Conservation (phyloP, 2,113 vertebrate genomes). For the Illadopsis cleaveri region DNA sequence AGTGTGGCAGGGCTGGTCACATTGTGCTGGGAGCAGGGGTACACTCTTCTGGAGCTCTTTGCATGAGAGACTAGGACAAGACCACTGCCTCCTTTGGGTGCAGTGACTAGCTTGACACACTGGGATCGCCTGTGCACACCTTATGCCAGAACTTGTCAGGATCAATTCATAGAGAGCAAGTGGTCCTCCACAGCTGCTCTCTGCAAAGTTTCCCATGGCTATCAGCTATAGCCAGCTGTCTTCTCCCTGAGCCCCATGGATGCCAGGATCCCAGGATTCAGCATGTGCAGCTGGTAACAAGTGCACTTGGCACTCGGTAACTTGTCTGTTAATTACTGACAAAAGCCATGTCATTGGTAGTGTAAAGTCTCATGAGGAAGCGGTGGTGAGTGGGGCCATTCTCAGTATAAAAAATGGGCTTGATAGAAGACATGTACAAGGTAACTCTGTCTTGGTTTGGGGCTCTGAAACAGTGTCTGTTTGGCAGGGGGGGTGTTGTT, state of each 20-base stretch:
- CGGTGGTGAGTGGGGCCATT: accelerated
- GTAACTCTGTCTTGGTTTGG: neutral
- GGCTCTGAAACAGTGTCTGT: neutral
- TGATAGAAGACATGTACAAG: neutral
- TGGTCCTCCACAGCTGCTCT: neutral
- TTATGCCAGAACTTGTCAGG: neutral
- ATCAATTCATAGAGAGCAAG: accelerated
- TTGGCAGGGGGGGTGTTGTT: accelerated
- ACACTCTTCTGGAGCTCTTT: neutral
- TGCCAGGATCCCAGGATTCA: neutral
- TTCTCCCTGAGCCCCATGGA: neutral
- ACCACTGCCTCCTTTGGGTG: accelerated
- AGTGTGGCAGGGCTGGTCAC: neutral
- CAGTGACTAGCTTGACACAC: neutral
- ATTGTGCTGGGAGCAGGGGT: neutral
- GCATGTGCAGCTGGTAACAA: neutral
- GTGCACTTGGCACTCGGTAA: neutral
- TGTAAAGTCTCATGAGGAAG: neutral
- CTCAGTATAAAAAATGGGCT: neutral
- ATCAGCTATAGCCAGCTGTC: neutral
- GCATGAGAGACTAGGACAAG: neutral
- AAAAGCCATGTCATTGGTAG: neutral
- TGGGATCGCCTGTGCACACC: neutral
- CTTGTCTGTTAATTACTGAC: neutral
- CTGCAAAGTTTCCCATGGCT: neutral